A percentile compares a stretch with the other conserved stretches of the same genome.
Conservation (phyloP, 2,888 invertebrate genomes). For the Dione juno region DNA sequence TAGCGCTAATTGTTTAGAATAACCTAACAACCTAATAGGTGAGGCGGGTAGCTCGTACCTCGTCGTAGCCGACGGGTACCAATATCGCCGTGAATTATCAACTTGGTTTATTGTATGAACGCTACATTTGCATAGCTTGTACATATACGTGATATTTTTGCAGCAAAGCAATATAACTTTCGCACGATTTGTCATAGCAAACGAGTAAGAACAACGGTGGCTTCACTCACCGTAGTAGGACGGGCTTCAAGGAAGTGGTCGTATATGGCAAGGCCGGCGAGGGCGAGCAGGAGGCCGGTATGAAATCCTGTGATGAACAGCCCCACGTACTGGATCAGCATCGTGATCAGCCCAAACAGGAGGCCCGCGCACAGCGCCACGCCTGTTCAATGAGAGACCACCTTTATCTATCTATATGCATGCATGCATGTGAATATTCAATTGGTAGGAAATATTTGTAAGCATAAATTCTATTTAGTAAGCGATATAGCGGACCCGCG, state of each 20-base stretch:
- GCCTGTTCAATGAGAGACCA: conserved; percentile 64
- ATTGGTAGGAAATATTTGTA: not conserved
- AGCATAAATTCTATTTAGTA: no score
- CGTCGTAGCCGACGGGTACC: no score
- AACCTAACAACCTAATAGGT: no score
- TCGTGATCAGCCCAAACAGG: conserved; percentile 90
- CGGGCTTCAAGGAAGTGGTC: conserved; percentile 84
- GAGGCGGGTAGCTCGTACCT: no score
- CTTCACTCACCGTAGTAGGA: conserved; percentile 79
- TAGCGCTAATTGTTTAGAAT: no score
- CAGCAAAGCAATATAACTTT: not conserved
- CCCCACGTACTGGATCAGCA: conserved; percentile 92
- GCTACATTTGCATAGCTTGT: no score
- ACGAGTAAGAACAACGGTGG: not conserved
- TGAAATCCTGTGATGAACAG: conserved; percentile 92
- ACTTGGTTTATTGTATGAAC: no score
- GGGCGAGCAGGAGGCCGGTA: conserved; percentile 86
- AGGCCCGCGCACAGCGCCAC: conserved; percentile 89
- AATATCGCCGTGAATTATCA: no score
- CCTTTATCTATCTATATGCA: not conserved
- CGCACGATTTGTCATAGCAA: not conserved
- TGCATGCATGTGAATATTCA: not conserved
- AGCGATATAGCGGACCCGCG: no score
- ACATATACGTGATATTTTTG: not conserved
- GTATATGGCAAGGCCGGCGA: conserved; percentile 83